Evolutionary conservation across 1,140 invertebrate genomes (phyloP).

Genomic region (Hestina assimilis): DNA sequence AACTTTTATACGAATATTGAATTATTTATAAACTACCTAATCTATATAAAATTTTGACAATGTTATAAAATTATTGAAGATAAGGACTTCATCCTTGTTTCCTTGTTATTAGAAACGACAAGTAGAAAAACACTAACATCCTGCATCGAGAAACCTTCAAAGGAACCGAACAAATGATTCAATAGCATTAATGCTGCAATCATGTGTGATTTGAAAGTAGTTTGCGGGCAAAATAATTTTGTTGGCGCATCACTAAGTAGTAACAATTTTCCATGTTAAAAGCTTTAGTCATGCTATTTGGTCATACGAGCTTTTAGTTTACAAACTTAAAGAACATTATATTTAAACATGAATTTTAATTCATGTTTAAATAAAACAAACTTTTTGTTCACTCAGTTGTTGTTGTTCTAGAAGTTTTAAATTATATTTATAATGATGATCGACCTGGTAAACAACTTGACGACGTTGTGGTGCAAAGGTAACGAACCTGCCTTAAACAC

Average conservation of each 20-base stretch:
- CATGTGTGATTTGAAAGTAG: constrained; percentile 28
- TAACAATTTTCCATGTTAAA: constrained; percentile 11
- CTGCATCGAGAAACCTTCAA: constrained; percentile 3
- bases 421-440: no score
- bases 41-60: no score
- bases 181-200: constrained; percentile 18
- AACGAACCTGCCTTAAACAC: no score
- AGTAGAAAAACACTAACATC: constrained; percentile 12
- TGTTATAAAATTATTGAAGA: no score
- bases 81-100: no score
- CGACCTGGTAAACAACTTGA: no score
- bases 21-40: no score
- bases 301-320: neutral
- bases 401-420: no score
- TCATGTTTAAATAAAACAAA: neutral
- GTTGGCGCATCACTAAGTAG: constrained; percentile 12
- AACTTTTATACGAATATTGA: no score
- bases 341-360: neutral
- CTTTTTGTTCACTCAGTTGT: no score
- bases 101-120: no score
- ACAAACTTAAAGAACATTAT: neutral
- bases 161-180: constrained; percentile 3
- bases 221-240: constrained; percentile 23
- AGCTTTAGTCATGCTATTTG: constrained; percentile 17
- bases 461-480: no score